Evolutionary conservation across 2,888 invertebrate species (phyloP).

Genomic region (Philereme vetulata): DNA sequence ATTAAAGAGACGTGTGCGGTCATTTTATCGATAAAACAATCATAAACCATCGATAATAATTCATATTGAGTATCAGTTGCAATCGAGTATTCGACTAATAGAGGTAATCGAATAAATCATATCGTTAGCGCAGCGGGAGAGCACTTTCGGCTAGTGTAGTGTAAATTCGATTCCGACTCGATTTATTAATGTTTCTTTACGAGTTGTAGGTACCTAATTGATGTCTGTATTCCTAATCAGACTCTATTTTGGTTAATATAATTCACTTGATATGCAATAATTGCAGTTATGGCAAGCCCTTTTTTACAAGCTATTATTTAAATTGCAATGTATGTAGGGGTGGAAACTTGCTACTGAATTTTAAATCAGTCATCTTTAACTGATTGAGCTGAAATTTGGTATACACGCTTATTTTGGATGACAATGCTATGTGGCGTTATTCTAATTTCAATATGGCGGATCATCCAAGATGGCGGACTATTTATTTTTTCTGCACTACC

Average conservation of each 20-base stretch:
- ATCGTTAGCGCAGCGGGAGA: slow-evolving; percentile 38
- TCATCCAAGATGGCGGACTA: too few species aligned
- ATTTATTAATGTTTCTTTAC: slow-evolving; percentile 29
- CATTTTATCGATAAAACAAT: slow-evolving; percentile 23
- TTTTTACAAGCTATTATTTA: too few species aligned
- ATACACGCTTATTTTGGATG: too few species aligned
- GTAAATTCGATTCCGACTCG: slow-evolving; percentile 36
- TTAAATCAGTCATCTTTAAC: too few species aligned
- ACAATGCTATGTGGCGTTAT: too few species aligned
- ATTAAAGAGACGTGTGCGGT: slow-evolving; percentile 15
- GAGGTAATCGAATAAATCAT: slow-evolving; percentile 35
- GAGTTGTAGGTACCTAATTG: slow-evolving; percentile 24
- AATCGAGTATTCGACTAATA: slow-evolving; percentile 32
- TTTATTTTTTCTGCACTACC: too few species aligned
- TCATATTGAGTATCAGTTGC: slow-evolving; percentile 27
- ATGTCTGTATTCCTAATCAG: slow-evolving; percentile 26
- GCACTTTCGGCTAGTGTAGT: slow-evolving; percentile 39
- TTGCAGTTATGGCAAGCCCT: too few species aligned
- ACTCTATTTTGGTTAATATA: neutral
- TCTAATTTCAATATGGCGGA: too few species aligned
- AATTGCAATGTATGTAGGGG: too few species aligned
- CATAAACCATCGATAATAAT: slow-evolving; percentile 24
- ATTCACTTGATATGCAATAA: too few species aligned
- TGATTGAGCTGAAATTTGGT: too few species aligned
- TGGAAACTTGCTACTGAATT: too few species aligned